Conservation (phyloP, 2,113 vertebrate genomes). For the Myrmecobius fasciatus region DNA sequence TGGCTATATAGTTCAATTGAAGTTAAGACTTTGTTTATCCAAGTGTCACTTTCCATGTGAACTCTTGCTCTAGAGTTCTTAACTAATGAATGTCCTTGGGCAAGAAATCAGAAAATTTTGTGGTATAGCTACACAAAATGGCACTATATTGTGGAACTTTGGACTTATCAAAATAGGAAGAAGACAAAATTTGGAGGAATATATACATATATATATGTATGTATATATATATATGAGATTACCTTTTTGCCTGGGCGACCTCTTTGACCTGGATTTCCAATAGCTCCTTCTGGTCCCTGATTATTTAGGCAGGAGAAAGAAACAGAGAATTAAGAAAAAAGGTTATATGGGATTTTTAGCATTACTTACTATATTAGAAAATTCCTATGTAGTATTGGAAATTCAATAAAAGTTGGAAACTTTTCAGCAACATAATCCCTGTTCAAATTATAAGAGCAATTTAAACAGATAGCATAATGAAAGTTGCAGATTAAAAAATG, state of each 20-base stretch:
- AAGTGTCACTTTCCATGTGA: slow-evolving; percentile 2
- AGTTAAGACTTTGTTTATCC: slow-evolving; percentile 33
- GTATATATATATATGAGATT: no score
- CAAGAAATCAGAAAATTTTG: neutral
- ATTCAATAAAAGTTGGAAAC: slow-evolving; percentile 40
- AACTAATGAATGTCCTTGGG: neutral
- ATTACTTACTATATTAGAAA: slow-evolving; percentile 13
- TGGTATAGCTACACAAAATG: slow-evolving; percentile 23
- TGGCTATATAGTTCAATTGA: neutral
- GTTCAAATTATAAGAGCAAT: neutral
- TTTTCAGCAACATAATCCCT: slow-evolving; percentile 39
- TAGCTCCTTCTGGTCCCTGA: slow-evolving; percentile 94
- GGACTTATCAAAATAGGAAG: neutral
- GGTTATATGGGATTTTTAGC: slow-evolving; percentile 18
- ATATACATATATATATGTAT: no score
- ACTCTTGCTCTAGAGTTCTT: neutral
- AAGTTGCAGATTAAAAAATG: neutral
- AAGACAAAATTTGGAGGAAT: slow-evolving; percentile 17
- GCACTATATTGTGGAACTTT: neutral
- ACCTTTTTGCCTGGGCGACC: slow-evolving; percentile 96
- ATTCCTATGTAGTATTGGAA: slow-evolving; percentile 12
- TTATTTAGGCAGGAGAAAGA: slow-evolving; percentile 69
- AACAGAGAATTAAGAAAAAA: slow-evolving; percentile 52
- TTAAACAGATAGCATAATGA: slow-evolving; percentile 25
- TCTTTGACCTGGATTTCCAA: slow-evolving; percentile 89